Evolutionary conservation across 2,888 invertebrate species (phyloP), one percentile per base, ranked within the genome.

Genomic region (Zygogramma bicolorata): DNA sequence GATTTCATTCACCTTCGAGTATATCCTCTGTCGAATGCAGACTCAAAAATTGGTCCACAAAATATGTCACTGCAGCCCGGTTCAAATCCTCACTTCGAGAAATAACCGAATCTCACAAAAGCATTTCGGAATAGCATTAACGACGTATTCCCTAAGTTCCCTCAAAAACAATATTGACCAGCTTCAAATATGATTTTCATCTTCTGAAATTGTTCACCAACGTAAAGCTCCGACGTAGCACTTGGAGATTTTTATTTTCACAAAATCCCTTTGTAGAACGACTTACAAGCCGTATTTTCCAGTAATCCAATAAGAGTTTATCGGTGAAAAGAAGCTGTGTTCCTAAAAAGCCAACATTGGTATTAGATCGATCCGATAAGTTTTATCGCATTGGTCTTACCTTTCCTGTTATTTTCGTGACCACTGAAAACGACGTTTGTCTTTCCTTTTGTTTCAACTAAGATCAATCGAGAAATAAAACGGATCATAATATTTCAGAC

Each of bases 271-370:
- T 79, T 77, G 78, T 79, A 77, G 80, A 63, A 79, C 80, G 80
- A 80, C 82, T 81, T 80, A 80, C 81, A 75, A 77, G 73, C 75
- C 81, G 78, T 81, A 82, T 82, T 82, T 81, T 81, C 79, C 53
- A 67, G 80, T 83, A 83, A 83, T 83, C 82, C 82, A 82, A 81
- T 83, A 82, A 80, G 81, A 79, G 79, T 82, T 81, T 81, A 83
- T 81, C 80, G 81, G 73, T 75, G 80, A 78, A 78, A 78, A 79
- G 80, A 80, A 76, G 68, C 76, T 74, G 79, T 78, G 79, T 77
- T 79, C 80, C 74, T 76, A 75, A 80, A 80, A 81, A 76, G 73
- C 75, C 77, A 74, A 66, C 74, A 73, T 70, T 67, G 74, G 80
- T 71, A 80, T 80, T 79, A 80, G 73, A 79, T 81, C 79, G 80